phyloP scores from a whole-genome alignment of 2,888 invertebrate species.

The Pantelozetes paolii region DNA sequence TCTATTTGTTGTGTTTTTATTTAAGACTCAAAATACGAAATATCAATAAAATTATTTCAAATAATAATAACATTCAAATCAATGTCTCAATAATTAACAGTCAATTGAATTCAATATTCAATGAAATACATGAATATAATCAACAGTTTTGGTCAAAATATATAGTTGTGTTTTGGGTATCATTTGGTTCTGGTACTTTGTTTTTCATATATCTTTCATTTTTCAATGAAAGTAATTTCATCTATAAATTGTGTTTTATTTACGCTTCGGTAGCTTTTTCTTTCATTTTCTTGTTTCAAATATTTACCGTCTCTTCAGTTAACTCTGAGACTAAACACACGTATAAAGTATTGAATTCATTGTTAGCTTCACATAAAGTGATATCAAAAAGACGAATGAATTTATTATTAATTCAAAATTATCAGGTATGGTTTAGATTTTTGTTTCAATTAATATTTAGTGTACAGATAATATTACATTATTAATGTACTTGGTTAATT shows the following conservation, averaged over 20 bases:
- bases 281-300: neutral
- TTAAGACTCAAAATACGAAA: neutral
- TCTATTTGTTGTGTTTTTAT: conserved; percentile 4
- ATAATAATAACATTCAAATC: neutral
- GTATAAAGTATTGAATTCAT: conserved; percentile 6
- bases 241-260: neutral
- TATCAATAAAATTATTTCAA: neutral
- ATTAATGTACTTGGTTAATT: too few relatives aligned
- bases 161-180: too few relatives aligned
- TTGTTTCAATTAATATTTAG: neutral
- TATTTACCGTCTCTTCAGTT: conserved; percentile 17
- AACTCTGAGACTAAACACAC: neutral
- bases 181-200: neutral
- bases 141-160: too few relatives aligned
- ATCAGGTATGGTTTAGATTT: neutral
- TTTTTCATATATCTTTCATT: neutral
- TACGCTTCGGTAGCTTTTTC: neutral
- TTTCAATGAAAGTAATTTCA: too few relatives aligned
- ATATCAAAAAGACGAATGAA: neutral
- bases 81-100: neutral
- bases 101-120: neutral
- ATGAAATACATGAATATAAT: neutral
- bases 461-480: too few relatives aligned
- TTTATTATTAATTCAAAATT: neutral
- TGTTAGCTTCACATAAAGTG: neutral